Evolutionary conservation across 1,140 invertebrate genomes (phyloP), one percentile per base, ranked within the genome.

Genomic region (Laodelphax striatellus): DNA sequence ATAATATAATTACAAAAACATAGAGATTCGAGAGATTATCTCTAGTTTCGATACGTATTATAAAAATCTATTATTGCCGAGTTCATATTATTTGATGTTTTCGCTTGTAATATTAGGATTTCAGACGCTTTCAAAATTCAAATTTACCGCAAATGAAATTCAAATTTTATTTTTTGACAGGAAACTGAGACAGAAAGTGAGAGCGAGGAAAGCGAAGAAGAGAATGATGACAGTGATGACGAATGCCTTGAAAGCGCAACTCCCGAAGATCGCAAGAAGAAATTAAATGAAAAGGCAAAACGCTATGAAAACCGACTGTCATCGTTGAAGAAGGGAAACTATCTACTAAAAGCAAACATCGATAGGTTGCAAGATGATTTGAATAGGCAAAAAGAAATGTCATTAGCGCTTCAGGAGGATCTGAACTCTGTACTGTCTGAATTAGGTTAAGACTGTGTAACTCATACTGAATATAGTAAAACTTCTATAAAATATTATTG

Each of bases 351-450:
- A 74, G 85, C 88, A 3, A 91, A 90, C 70, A 85, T 90, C 2
- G 90, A 92, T 71, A 77, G 87, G 68, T 73, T 91, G 34, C 88
- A 90, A 73, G 90, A 93, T 69, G 87, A 90, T 70, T 79, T 92
- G 52, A 81, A 82, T 52, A 88, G 88, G 70, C 87, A 90, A 65
- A 83, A 85, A 68, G 87, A 90, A 67, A 80, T 86, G 71, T 88
- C 87, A 24, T 71, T 82, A 13, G 76, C 78, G 22, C 72, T 93
- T 22, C 84, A 92, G 74, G 83, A 89, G 68, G 90, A 92, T 73
- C 72, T 93, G 63, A 87, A 92, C 71, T 88, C 88, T 8, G 81
- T 88, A 1, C 79, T 89, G 52, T 82, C 84, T 16, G 86, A 88
- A 75, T 73, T 89, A 66, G 82, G 82, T 66, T 82, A 72, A 43